A percentile compares a stretch with the other conserved stretches of the same genome.
These are phyloP conservation scores for Mimas tiliae DNA, from an alignment of 2,888 invertebrate species.

Conservation along the genomic window DNA sequence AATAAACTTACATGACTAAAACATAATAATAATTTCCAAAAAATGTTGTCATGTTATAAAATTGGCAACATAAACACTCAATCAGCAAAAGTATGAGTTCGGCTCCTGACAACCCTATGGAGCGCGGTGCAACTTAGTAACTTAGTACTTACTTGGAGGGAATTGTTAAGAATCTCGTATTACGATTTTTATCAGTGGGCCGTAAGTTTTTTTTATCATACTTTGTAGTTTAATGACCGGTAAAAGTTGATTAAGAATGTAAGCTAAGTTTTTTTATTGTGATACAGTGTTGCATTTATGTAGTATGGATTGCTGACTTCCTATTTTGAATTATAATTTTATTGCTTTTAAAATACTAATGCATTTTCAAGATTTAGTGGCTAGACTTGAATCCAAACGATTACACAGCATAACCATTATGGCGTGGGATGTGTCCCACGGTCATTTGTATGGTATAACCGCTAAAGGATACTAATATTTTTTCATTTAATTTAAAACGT, in stretches of 20 bases:
- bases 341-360: not conserved
- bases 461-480: not conserved
- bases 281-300: not conserved
- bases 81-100: too few relatives aligned
- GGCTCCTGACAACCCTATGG: not conserved
- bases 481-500: not conserved
- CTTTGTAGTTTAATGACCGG: slow-evolving; percentile 11
- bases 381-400: not conserved
- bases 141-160: slow-evolving; percentile 16
- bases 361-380: not conserved
- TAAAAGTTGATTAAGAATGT: slow-evolving; percentile 21
- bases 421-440: not conserved
- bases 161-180: slow-evolving; percentile 25
- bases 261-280: not conserved
- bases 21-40: too few relatives aligned
- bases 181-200: slow-evolving; percentile 19
- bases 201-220: not conserved
- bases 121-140: not conserved
- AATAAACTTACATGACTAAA: too few relatives aligned
- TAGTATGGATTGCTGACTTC: not conserved
- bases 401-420: not conserved
- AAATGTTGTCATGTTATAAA: too few relatives aligned
- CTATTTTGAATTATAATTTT: not conserved
- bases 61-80: too few relatives aligned
- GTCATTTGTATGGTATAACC: not conserved